phyloP scores from a whole-genome alignment of 2,797 vertebrate species.

The Notolabrus celidotus region DNA sequence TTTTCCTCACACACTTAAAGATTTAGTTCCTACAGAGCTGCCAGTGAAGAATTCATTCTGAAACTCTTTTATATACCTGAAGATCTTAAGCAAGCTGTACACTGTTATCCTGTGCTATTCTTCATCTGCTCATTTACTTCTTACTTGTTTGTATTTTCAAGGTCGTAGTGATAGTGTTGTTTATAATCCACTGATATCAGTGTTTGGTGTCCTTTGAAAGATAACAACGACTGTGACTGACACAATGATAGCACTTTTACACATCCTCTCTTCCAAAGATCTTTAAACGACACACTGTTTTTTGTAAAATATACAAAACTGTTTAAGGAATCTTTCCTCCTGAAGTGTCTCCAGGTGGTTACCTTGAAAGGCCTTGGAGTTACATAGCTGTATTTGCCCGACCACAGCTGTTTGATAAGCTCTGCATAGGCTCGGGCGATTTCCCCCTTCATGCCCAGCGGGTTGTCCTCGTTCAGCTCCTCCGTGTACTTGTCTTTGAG shows the following conservation, averaged over 20 bases:
- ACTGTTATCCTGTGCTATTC: neutral
- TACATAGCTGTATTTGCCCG: conserved; percentile 95
- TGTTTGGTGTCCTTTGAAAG: neutral
- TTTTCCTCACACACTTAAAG: too few relatives aligned
- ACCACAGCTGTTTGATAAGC: conserved; percentile 97
- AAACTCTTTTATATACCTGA: neutral
- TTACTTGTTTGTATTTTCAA: neutral
- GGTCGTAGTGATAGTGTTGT: neutral
- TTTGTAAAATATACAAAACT: neutral
- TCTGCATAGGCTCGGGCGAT: conserved; percentile 96
- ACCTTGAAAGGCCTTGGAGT: conserved; percentile 99
- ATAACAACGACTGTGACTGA: neutral
- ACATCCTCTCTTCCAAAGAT: neutral
- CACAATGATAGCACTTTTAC: neutral
- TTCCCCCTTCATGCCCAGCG: conserved; percentile 98
- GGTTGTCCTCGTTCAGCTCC: conserved; percentile 98
- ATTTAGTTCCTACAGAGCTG: too few relatives aligned
- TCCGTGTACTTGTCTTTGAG: conserved; percentile 96
- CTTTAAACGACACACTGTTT: neutral
- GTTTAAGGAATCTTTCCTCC: neutral
- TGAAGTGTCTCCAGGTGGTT: neutral
- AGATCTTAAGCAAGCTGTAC: neutral
- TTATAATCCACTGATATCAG: neutral
- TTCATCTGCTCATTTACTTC: neutral
- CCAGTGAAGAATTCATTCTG: neutral